Percentiles rank a stretch among this genome's conserved stretches.
phyloP scores from a whole-genome alignment of 2,888 invertebrate genomes.

The Boloria selene region DNA sequence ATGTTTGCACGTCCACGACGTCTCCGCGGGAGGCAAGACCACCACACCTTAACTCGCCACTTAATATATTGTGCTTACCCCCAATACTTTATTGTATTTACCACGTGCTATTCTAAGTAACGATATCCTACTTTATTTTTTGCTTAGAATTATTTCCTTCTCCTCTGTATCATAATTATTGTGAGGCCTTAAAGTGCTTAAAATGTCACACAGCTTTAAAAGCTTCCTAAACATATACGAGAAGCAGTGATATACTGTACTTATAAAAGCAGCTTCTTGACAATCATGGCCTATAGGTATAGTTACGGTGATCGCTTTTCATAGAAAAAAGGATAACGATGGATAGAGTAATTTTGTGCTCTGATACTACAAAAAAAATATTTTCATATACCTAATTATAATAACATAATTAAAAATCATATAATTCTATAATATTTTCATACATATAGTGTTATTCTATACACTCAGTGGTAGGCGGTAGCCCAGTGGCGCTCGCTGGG shows the following conservation, averaged over 20 bases:
- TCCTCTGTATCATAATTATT: slow-evolving; percentile 14
- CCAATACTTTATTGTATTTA: slow-evolving; percentile 39
- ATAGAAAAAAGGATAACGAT: too few species aligned
- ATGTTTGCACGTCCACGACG: slow-evolving; percentile 68
- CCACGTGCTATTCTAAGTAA: slow-evolving; percentile 30
- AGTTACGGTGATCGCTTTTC: too few species aligned
- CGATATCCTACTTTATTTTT: slow-evolving; percentile 31
- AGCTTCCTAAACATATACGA: slow-evolving; percentile 5
- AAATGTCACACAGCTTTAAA: slow-evolving; percentile 12
- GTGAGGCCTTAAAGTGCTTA: slow-evolving; percentile 6
- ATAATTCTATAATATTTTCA: too few species aligned
- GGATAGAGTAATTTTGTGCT: too few species aligned
- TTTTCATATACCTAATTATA: too few species aligned
- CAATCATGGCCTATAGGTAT: too few species aligned
- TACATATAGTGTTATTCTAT: too few species aligned
- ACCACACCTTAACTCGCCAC: slow-evolving; percentile 50
- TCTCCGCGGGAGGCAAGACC: slow-evolving; percentile 63
- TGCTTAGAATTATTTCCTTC: slow-evolving; percentile 27
- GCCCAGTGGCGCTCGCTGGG: too few species aligned
- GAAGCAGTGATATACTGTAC: not conserved
- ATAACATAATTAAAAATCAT: too few species aligned
- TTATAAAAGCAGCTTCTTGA: not conserved
- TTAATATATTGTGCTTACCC: slow-evolving; percentile 48
- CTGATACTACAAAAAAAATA: too few species aligned
- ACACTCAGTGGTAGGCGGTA: too few species aligned